These are phyloP conservation scores for Tragelaphus imberbis DNA, from an alignment of 2,113 vertebrate genomes.

Conservation along the genomic window DNA sequence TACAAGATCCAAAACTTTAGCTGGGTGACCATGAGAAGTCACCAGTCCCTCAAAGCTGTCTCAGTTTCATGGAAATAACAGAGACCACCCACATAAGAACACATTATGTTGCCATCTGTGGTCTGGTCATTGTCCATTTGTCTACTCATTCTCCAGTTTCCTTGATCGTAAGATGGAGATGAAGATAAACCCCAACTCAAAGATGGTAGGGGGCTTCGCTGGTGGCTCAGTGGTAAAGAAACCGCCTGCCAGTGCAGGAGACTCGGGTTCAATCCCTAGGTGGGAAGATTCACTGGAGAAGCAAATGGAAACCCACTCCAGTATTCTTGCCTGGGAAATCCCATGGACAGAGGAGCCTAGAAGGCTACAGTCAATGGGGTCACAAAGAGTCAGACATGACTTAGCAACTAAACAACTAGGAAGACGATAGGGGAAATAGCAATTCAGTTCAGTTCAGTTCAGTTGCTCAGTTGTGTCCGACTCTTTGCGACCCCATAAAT, in stretches of 20 bases:
- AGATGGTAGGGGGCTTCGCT: background rate
- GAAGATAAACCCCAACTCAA: background rate
- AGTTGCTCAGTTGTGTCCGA: too few relatives aligned
- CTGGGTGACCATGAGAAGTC: background rate
- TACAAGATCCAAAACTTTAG: background rate
- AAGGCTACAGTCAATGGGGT: background rate
- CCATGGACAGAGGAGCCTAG: background rate
- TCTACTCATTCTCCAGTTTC: background rate
- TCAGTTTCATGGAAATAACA: background rate
- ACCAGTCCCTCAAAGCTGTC: background rate
- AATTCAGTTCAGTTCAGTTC: background rate
- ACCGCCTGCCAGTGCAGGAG: fast-evolving
- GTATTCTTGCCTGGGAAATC: background rate
- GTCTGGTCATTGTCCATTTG: background rate
- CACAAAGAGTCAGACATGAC: background rate
- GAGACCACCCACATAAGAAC: background rate
- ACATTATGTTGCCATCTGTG: too few relatives aligned
- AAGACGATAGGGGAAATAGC: background rate
- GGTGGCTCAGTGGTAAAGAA: background rate
- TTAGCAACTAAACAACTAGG: background rate
- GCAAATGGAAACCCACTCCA: background rate
- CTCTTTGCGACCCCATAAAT: too few relatives aligned
- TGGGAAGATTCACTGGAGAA: background rate
- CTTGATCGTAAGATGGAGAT: background rate
- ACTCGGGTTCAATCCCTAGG: background rate